Evolutionary conservation across 1,140 invertebrate species (phyloP).

Genomic region (Gryllus bimaculatus): DNA sequence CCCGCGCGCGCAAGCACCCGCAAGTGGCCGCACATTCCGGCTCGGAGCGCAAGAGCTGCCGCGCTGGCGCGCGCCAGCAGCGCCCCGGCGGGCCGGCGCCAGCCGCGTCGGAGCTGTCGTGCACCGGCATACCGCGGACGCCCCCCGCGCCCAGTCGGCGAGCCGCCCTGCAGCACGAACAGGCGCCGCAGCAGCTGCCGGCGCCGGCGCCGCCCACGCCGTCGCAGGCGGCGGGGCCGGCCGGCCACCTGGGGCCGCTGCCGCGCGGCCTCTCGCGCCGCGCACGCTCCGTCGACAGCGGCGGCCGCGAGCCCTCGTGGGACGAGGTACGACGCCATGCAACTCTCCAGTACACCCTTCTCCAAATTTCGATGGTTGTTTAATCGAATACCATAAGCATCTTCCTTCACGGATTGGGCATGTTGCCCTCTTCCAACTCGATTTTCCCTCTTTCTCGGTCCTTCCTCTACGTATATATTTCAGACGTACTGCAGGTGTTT

Average conservation of each 20-base stretch:
- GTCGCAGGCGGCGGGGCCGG: constrained; percentile 15
- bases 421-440: no score
- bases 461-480: no score
- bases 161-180: background rate
- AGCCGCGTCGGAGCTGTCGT: constrained; percentile 6
- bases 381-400: no score
- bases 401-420: no score
- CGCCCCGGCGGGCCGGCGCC: constrained; percentile 20
- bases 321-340: constrained; percentile 54
- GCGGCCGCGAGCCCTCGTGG: constrained; percentile 45
- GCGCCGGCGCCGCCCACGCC: constrained; percentile 34
- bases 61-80: constrained; percentile 19
- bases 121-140: background rate
- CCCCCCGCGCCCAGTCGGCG: no score
- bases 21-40: constrained; percentile 28
- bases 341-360: no score
- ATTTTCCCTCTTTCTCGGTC: no score
- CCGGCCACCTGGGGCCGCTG: constrained; percentile 36
- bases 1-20: no score
- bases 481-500: no score
- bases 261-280: constrained; percentile 17
- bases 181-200: constrained; percentile 23
- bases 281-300: constrained; percentile 18
- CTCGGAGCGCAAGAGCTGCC: constrained; percentile 35
- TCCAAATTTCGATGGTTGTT: no score